These are phyloP conservation scores for Pachyrhynchus sulphureomaculatus DNA, from an alignment of 1,140 invertebrate genomes.

Conservation along the genomic window DNA sequence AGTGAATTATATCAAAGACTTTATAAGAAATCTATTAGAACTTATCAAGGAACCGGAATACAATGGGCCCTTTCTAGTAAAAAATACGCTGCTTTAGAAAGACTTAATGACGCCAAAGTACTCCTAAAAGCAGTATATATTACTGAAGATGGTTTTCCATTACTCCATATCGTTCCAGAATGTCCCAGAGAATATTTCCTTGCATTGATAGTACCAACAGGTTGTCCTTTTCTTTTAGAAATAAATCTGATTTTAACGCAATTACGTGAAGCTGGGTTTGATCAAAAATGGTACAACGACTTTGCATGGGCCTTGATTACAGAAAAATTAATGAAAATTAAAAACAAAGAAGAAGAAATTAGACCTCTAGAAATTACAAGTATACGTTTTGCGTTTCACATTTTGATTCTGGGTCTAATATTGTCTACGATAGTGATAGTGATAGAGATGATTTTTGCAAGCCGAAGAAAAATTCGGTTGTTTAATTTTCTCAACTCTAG, in stretches of 20 bases:
- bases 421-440: too few relatives aligned
- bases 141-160: slow-evolving; percentile 7
- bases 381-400: too few relatives aligned
- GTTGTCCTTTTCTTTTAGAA: slow-evolving; percentile 25
- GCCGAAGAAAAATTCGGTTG: too few relatives aligned
- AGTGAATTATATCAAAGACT: slow-evolving; percentile 12
- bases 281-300: slow-evolving; percentile 27
- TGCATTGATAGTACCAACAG: slow-evolving; percentile 22
- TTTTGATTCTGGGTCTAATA: too few relatives aligned
- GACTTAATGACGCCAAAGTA: slow-evolving; percentile 27
- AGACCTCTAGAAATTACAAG: too few relatives aligned
- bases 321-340: neutral
- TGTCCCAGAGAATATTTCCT: slow-evolving; percentile 23
- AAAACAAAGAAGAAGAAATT: too few relatives aligned
- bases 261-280: slow-evolving; percentile 27
- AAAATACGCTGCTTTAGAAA: slow-evolving; percentile 24
- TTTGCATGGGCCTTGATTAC: slow-evolving; percentile 14
- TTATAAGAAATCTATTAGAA: slow-evolving; percentile 1
- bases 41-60: neutral
- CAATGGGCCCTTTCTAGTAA: slow-evolving; percentile 2
- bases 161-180: slow-evolving; percentile 31
- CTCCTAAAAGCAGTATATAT: slow-evolving; percentile 11
- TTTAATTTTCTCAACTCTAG: too few relatives aligned
- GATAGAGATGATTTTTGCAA: too few relatives aligned
- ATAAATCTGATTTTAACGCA: slow-evolving; percentile 18